Percentiles rank a stretch among this genome's conserved stretches.
phyloP scores from a whole-genome alignment of 2,888 invertebrate genomes.

The Dyspetes luteomarginatus region DNA sequence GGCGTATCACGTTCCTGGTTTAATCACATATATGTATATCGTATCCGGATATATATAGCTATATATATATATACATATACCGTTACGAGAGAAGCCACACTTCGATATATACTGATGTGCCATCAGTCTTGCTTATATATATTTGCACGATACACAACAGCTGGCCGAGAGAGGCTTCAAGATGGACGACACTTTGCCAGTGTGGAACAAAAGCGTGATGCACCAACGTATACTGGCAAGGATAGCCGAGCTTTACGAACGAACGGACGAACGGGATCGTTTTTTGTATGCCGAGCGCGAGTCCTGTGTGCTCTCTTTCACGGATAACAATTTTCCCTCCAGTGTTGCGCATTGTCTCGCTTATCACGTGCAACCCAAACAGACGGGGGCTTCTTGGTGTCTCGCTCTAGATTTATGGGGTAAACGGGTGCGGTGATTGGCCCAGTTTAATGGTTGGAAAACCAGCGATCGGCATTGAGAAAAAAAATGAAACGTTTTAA shows the following conservation, averaged over 20 bases:
- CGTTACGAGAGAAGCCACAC: constrained; percentile 44
- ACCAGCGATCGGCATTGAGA: background rate
- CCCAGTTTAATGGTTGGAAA: background rate
- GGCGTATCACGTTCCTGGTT: constrained; percentile 25
- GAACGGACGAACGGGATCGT: constrained; percentile 22
- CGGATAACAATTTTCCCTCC: constrained; percentile 59
- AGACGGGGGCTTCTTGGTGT: background rate
- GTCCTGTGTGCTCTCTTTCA: constrained; percentile 24
- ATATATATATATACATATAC: constrained; percentile 18
- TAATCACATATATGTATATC: constrained; percentile 2
- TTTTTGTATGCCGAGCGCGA: constrained; percentile 51
- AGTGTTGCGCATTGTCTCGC: constrained; percentile 54
- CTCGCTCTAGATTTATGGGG: constrained; percentile 1
- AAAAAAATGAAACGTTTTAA: background rate
- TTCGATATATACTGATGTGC: constrained; percentile 43
- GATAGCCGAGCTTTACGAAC: background rate
- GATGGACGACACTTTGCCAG: constrained; percentile 48
- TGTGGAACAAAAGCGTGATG: constrained; percentile 27
- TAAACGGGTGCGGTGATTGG: background rate
- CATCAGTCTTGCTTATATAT: constrained; percentile 15
- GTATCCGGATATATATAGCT: constrained; percentile 9
- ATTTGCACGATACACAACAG: constrained; percentile 16
- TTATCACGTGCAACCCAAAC: constrained; percentile 57
- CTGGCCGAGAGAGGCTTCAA: constrained; percentile 40
- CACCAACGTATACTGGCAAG: constrained; percentile 14